phyloP scores from a whole-genome alignment of 2,113 vertebrate species.

The Syngnathus scovelli region DNA sequence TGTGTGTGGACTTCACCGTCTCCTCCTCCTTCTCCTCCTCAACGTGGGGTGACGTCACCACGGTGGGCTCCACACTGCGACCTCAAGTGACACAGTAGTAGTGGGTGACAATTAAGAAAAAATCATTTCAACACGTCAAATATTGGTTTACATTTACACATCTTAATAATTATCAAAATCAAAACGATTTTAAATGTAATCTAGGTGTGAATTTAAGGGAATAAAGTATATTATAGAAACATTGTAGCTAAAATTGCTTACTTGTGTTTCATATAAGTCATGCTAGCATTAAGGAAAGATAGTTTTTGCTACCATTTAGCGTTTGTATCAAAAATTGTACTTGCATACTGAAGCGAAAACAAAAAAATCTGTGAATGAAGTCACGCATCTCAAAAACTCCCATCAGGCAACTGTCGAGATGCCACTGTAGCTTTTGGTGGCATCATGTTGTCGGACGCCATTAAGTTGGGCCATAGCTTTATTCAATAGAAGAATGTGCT shows the following conservation, averaged over 20 bases:
- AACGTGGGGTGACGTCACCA: slow-evolving; percentile 53
- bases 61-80: neutral
- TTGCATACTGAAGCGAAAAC: neutral
- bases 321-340: too few species aligned
- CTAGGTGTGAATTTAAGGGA: too few species aligned
- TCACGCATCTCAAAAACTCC: too few species aligned
- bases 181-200: too few species aligned
- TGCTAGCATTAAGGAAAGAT: too few species aligned
- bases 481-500: neutral
- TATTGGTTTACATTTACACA: neutral
- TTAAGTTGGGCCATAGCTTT: neutral
- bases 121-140: neutral
- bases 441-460: neutral
- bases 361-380: neutral
- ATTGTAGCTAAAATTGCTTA: too few species aligned
- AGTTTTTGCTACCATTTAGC: too few species aligned
- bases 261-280: too few species aligned
- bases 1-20: slow-evolving; percentile 27
- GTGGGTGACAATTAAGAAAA: neutral
- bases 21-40: slow-evolving; percentile 35
- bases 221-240: too few species aligned
- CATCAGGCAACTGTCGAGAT: neutral
- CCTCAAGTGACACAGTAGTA: neutral
- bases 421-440: neutral
- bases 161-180: too few species aligned